Evolutionary conservation across 2,888 invertebrate species (phyloP).

Genomic region (Micoletzkya japonica): DNA sequence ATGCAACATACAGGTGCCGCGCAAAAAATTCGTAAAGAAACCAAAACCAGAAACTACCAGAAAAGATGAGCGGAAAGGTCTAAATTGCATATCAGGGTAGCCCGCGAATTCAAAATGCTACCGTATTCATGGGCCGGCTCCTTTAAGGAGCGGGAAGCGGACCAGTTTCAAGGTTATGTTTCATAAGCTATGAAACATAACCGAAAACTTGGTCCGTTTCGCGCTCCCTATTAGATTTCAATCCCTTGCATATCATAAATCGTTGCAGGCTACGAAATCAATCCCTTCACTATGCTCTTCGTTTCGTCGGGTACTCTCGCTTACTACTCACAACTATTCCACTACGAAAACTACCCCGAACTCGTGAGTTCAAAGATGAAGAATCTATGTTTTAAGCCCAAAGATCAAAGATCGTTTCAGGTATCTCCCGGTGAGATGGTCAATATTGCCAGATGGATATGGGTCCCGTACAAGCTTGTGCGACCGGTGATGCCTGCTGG

Average conservation of each 20-base stretch:
- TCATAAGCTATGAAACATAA: not conserved
- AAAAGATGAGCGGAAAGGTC: too few species aligned
- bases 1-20: too few species aligned
- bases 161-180: not conserved
- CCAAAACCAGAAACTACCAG: too few species aligned
- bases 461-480: slow-evolving; percentile 59
- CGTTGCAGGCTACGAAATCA: slow-evolving; percentile 53
- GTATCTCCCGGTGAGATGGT: slow-evolving; percentile 58
- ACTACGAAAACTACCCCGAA: slow-evolving; percentile 64
- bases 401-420: slow-evolving; percentile 29
- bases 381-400: not conserved
- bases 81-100: too few species aligned
- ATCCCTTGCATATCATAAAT: too few species aligned
- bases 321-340: slow-evolving; percentile 62
- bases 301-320: slow-evolving; percentile 59
- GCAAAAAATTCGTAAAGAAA: too few species aligned
- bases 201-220: too few species aligned
- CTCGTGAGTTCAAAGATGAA: slow-evolving; percentile 40
- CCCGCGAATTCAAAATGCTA: too few species aligned
- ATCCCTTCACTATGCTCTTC: slow-evolving; percentile 63
- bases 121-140: too few species aligned
- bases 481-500: slow-evolving; percentile 60
- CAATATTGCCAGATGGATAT: slow-evolving; percentile 63
- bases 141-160: not conserved
- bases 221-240: too few species aligned